These are phyloP conservation scores for Tachina fera DNA, from an alignment of 2,888 invertebrate genomes.

Conservation along the genomic window DNA sequence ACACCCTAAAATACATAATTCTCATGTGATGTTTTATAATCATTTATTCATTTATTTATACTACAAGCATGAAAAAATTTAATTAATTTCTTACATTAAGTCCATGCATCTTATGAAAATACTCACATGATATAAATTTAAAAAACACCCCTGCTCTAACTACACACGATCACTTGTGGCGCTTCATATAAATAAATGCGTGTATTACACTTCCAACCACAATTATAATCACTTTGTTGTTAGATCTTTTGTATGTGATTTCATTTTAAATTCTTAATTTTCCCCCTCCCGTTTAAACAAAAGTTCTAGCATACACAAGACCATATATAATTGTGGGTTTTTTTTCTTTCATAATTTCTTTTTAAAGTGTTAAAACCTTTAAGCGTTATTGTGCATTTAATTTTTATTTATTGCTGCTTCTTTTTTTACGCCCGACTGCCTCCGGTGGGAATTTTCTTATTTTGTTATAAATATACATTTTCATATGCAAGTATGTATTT, in stretches of 20 bases:
- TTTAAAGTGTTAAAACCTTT: constrained; percentile 67
- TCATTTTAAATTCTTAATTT: constrained; percentile 19
- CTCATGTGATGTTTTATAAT: no score
- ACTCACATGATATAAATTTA: constrained; percentile 48
- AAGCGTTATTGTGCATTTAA: constrained; percentile 52
- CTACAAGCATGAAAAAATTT: neutral
- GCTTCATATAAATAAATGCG: constrained; percentile 35
- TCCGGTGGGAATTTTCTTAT: constrained; percentile 45
- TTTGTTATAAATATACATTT: neutral
- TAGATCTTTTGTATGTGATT: neutral
- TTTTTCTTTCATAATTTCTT: constrained; percentile 34
- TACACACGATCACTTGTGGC: constrained; percentile 47
- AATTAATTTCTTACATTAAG: neutral
- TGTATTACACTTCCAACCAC: constrained; percentile 11
- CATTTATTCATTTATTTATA: neutral
- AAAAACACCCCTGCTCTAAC: neutral
- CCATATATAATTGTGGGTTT: constrained; percentile 6
- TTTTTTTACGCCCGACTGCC: constrained; percentile 40
- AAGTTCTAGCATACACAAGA: neutral
- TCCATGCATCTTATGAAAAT: neutral
- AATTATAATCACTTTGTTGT: constrained; percentile 14
- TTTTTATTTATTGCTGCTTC: constrained; percentile 41
- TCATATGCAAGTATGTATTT: neutral
- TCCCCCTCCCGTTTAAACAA: neutral
- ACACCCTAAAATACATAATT: no score